phyloP scores from a whole-genome alignment of 64 coral and sea anemone genomes.

The Stylophora pistillata region DNA sequence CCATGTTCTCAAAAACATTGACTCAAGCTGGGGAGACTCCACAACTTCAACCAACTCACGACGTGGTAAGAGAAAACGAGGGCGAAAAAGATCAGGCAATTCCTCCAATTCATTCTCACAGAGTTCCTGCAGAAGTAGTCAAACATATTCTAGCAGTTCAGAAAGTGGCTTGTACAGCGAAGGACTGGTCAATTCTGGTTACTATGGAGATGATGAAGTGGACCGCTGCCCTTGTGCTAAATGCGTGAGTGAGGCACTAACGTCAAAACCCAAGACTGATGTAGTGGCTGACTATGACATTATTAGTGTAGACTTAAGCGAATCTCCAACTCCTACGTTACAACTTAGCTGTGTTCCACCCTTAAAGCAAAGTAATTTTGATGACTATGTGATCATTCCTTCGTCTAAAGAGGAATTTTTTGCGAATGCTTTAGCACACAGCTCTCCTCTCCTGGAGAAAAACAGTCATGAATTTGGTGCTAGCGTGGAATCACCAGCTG shows the following conservation, averaged over 20 bases:
- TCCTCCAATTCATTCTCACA: conserved; percentile 25
- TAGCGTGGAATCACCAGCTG: neutral
- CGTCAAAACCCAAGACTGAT: conserved; percentile 26
- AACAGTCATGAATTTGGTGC: neutral
- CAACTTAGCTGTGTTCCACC: neutral
- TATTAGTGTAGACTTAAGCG: conserved; percentile 70
- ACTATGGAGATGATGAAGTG: conserved; percentile 94
- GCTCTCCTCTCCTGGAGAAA: neutral
- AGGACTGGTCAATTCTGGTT: conserved; percentile 80
- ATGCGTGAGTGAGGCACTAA: conserved; percentile 25
- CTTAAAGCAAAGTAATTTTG: conserved; percentile 24
- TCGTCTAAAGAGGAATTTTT: conserved; percentile 87
- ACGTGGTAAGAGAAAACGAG: neutral
- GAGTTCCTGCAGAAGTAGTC: conserved; percentile 21
- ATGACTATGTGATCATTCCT: conserved; percentile 84
- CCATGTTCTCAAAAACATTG: conserved; percentile 80
- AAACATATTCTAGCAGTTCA: conserved; percentile 37
- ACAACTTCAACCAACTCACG: neutral
- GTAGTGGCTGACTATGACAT: conserved; percentile 74
- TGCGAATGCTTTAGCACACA: conserved; percentile 44
- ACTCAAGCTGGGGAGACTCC: conserved; percentile 80
- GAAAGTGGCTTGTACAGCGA: conserved; percentile 81
- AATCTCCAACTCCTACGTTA: conserved; percentile 1
- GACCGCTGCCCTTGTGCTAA: conserved; percentile 54
- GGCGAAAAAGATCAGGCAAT: conserved; percentile 7